Base-by-base conservation (phyloP, 2,113 vertebrate genomes). In the Datnioides undecimradiatus region DNA sequence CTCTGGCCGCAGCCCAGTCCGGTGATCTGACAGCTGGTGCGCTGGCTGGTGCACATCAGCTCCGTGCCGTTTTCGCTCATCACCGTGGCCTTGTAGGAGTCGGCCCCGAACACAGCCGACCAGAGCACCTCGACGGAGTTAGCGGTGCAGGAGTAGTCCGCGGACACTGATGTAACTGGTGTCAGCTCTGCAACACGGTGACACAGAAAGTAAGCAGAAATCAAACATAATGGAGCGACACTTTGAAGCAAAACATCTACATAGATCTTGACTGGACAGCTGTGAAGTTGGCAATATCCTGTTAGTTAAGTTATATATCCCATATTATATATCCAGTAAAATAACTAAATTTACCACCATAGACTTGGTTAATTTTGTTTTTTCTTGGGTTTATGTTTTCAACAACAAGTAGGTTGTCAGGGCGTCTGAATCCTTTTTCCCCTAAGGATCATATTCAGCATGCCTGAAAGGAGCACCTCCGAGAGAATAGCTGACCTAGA, bases 401-500 rank as follows among this genome's bases (percentile, higher is more conserved):
- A 13, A 80, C 46, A 76, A 76, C 49, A 87, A 81, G 57, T 78
- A 74, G 71, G 76, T 72, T 79, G 66, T 76, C 55, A 71, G 62
- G 82, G 54, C 57, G 72, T 69, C 36, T 65, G 58, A 76, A 79
- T 76, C 55, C 9, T 66, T 67, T 74, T 68, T 23, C 29, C 67
- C 78, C 76, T 29, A 27, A 62, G 80, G 90, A 92, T 93, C 82
- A 87, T 80, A 74, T 91, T 89, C 73, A 78, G 48, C 63, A 54
- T 80, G 40, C 87, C 82, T 92, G 88, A 90, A 93, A 88, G 85
- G 77, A 71, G 49, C 13, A 17, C 79, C 84, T 85, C 36, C 31
- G 63, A 81, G 73, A 86, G 83, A 92, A 91, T 84, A 78, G 86
- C 80, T 89, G 88, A 90, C 91, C 88, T 83, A 88, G 83, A 91